These are phyloP conservation scores for Artemia sinica DNA, from an alignment of 2,888 invertebrate species.

Conservation along the genomic window DNA sequence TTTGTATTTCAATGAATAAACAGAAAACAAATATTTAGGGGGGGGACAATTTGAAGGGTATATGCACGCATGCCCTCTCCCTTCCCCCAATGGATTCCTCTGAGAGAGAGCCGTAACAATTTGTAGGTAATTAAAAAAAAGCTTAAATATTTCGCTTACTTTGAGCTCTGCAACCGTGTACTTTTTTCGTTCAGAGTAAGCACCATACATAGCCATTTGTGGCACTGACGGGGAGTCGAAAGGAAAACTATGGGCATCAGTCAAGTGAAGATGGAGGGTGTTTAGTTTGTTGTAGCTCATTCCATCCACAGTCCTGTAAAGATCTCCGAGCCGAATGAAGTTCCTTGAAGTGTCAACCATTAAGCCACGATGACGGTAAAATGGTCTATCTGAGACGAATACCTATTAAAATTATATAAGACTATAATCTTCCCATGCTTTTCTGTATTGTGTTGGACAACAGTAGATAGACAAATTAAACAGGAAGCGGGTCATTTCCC, in stretches of 20 bases:
- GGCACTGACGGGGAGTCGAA: constrained; percentile 57
- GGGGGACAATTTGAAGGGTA: too few species aligned
- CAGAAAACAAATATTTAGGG: too few species aligned
- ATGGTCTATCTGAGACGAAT: constrained; percentile 49
- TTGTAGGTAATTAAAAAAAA: constrained; percentile 27
- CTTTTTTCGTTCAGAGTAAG: constrained; percentile 54
- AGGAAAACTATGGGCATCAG: constrained; percentile 86
- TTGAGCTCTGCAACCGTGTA: constrained; percentile 52
- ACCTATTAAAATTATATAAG: constrained; percentile 16
- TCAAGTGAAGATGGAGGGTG: constrained; percentile 83
- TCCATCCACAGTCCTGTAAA: constrained; percentile 56
- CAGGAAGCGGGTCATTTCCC: too few species aligned
- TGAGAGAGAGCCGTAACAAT: too few species aligned
- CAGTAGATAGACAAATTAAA: too few species aligned
- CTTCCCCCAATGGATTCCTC: too few species aligned
- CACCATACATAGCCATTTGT: constrained; percentile 52
- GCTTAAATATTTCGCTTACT: constrained; percentile 47
- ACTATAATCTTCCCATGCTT: too few species aligned
- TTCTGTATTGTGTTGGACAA: too few species aligned
- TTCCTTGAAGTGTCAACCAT: constrained; percentile 76
- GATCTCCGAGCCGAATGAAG: constrained; percentile 51
- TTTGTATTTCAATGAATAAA: too few species aligned
- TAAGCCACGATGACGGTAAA: constrained; percentile 70
- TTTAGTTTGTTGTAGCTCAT: constrained; percentile 79
- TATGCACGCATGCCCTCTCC: too few species aligned